Evolutionary conservation across 2,113 vertebrate genomes (phyloP), one percentile per base, ranked within the genome.

Genomic region (Turdus rufiventris): DNA sequence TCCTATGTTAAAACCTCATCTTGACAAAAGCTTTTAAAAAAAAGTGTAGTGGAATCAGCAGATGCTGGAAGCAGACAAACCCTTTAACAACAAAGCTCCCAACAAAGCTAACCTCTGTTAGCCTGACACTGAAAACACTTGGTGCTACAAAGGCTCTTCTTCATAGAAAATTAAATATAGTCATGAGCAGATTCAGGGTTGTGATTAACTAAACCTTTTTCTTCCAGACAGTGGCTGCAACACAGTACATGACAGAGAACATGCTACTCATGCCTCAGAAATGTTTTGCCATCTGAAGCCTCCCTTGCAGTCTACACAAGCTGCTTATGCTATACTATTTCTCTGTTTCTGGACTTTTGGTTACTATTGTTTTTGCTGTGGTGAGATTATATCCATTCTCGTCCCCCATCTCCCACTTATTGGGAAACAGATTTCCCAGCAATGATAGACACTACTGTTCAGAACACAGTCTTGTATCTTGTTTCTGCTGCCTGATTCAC

Each of bases 281-380:
- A 8, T 18, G 36, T 8, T 68, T 18, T 53, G 60, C 38, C 66
- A 45, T 68, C 53, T n/a, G 56, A 83, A 79, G 31, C 17, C 29
- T 53, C 25, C 34, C 36, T 40, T 40, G 54, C 29, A 68, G 23
- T 25, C 40, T 56, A 82, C 38, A 31, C 6, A 71, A 74, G 11
- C 29, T 40, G 47, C 8, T 24, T 13, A 76, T 31, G 4, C 12
- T 36, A 24, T 0, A 0, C 33, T 57, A 34, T 25, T 58, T 40
- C 43, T 50, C 71, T 72, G 0, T 57, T 85, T 83, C 67, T 42
- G 38, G 21, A 21, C 17, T 85, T 90, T 47, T 62, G 17, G 18
- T 76, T 75, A 75, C 48, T 36, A 15, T 6, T 67, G 13, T 4
- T 81, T 56, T 70, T 68, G 62, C 26, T 60, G 28, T 11, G 54